phyloP scores from a whole-genome alignment of 2,888 invertebrate species.

The Neocrepidodera transversa region DNA sequence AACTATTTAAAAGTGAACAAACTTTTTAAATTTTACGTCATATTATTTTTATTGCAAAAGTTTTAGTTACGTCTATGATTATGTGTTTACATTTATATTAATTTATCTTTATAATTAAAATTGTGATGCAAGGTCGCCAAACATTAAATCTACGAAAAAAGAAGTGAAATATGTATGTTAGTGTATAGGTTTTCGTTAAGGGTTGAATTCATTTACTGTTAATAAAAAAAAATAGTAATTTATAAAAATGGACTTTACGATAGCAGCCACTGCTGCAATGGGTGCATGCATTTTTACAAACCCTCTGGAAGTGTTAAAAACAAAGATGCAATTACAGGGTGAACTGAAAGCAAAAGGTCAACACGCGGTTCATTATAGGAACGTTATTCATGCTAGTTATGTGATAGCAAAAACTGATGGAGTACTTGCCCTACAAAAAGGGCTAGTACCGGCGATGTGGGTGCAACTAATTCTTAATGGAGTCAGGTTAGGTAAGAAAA shows the following conservation, averaged over 20 bases:
- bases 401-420: constrained; percentile 70
- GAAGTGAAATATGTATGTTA: too few species aligned
- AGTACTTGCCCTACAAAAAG: constrained; percentile 74
- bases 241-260: constrained; percentile 53
- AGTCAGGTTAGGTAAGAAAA: constrained; percentile 61
- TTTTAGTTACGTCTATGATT: too few species aligned
- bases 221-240: background rate
- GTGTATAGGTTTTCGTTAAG: too few species aligned
- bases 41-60: too few species aligned
- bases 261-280: constrained; percentile 66
- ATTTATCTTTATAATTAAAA: too few species aligned
- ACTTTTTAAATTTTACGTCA: too few species aligned
- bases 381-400: constrained; percentile 76
- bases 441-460: constrained; percentile 81
- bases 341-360: constrained; percentile 67
- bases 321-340: constrained; percentile 86
- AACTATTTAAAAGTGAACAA: too few species aligned
- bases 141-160: too few species aligned
- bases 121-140: too few species aligned
- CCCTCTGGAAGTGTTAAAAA: constrained; percentile 89
- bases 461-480: constrained; percentile 77
- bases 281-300: constrained; percentile 82
- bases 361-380: constrained; percentile 70
- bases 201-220: too few species aligned
- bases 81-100: too few species aligned